Conservation (phyloP, 2,888 invertebrate species). For the Amblyteles armatorius region DNA sequence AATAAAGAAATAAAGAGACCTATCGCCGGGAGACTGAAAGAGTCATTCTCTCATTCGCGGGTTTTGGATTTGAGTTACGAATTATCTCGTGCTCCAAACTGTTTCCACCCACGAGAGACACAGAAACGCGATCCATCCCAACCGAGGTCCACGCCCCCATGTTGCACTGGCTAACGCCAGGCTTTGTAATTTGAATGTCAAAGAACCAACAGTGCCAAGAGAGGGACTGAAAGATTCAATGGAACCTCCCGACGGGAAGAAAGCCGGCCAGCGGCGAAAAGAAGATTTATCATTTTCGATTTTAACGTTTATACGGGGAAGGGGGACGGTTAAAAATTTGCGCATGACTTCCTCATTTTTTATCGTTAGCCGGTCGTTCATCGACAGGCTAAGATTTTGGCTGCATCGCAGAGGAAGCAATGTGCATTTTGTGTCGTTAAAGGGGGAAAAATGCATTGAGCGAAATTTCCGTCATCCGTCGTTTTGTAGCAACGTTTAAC, state of each 20-base stretch:
- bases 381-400: too few species aligned
- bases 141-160: constrained; percentile 2
- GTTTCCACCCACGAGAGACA: constrained; percentile 30
- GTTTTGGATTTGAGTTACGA: constrained; percentile 20
- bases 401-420: too few species aligned
- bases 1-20: constrained; percentile 36
- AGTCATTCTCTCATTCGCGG: constrained; percentile 23
- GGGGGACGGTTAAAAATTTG: too few species aligned
- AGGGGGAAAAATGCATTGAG: too few species aligned
- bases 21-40: not conserved
- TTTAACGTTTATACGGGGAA: not conserved
- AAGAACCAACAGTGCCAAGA: constrained; percentile 19
- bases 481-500: too few species aligned
- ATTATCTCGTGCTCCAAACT: not conserved
- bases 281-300: constrained; percentile 7
- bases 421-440: too few species aligned
- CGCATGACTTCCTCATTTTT: too few species aligned
- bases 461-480: too few species aligned
- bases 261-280: not conserved
- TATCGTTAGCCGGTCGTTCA: too few species aligned
- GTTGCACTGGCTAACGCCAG: constrained; percentile 5
- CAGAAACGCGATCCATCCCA: constrained; percentile 25
- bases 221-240: not conserved
- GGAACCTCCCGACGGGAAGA: constrained; percentile 2
- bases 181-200: constrained; percentile 44